Percentiles rank a stretch among this genome's conserved stretches.
Conservation (phyloP, 92 coral and sea anemone species). For the Muricea muricata region DNA sequence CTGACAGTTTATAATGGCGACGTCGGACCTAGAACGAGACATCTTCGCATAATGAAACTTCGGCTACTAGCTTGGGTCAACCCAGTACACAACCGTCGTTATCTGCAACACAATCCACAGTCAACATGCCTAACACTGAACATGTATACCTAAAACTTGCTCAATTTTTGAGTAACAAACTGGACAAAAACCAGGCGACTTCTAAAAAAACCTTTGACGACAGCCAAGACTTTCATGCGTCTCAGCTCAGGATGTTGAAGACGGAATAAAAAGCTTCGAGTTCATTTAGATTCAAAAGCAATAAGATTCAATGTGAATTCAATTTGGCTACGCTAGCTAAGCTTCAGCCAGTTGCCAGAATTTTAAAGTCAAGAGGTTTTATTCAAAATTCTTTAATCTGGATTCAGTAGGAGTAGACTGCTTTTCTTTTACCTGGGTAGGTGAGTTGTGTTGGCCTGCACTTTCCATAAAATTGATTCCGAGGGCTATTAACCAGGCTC, state of each 20-base stretch:
- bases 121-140: neutral
- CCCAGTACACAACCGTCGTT: neutral
- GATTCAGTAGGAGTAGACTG: no score
- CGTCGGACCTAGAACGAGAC: neutral
- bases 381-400: no score
- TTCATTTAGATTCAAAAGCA: conserved; percentile 19
- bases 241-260: conserved; percentile 25
- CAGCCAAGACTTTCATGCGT: conserved; percentile 14
- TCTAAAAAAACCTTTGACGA: conserved; percentile 45
- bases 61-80: neutral
- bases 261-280: conserved; percentile 23
- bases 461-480: no score
- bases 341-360: no score
- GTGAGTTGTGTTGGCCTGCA: no score
- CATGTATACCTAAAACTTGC: neutral
- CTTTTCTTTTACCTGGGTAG: no score
- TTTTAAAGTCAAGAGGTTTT: no score
- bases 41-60: neutral
- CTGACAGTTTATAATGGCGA: neutral
- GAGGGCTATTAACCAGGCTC: no score
- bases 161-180: conserved; percentile 16
- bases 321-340: neutral
- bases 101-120: neutral
- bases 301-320: conserved; percentile 5
- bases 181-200: conserved; percentile 33